A percentile compares a stretch with the other conserved stretches of the same genome.
These are phyloP conservation scores for Asobara japonica DNA, from an alignment of 1,140 invertebrate genomes.

Conservation along the genomic window DNA sequence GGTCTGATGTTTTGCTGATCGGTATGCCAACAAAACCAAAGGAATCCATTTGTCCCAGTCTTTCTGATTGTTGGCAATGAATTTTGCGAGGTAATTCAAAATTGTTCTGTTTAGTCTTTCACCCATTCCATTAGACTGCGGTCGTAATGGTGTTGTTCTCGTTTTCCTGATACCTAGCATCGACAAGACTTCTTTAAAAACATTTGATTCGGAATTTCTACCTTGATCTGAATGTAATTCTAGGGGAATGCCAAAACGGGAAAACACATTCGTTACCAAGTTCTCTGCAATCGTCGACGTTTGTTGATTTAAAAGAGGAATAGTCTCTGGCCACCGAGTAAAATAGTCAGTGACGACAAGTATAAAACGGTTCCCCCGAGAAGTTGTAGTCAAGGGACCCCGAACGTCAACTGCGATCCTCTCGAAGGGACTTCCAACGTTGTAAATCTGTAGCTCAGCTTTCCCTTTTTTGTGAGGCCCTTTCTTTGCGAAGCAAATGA, in stretches of 20 bases:
- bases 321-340: conserved; percentile 24
- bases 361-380: no score
- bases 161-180: conserved; percentile 45
- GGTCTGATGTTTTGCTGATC: no score
- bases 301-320: conserved; percentile 33
- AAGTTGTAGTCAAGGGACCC: no score
- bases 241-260: conserved; percentile 24
- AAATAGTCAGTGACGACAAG: no score
- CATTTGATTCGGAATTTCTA: conserved; percentile 52
- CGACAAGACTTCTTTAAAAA: conserved; percentile 46
- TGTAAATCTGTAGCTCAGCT: background rate
- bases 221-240: conserved; percentile 49
- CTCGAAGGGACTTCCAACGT: background rate
- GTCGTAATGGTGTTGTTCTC: conserved; percentile 56
- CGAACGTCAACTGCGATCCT: no score
- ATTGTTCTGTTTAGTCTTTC: conserved; percentile 52
- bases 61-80: no score
- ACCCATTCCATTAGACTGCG: conserved; percentile 57
- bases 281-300: conserved; percentile 28
- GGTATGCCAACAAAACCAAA: no score
- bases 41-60: conserved; percentile 3
- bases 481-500: background rate
- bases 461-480: background rate
- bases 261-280: conserved; percentile 30
- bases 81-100: no score